A percentile compares a stretch with the other conserved stretches of the same genome.
phyloP scores from a whole-genome alignment of 2,113 vertebrate genomes.

The Gobiocypris rarus region DNA sequence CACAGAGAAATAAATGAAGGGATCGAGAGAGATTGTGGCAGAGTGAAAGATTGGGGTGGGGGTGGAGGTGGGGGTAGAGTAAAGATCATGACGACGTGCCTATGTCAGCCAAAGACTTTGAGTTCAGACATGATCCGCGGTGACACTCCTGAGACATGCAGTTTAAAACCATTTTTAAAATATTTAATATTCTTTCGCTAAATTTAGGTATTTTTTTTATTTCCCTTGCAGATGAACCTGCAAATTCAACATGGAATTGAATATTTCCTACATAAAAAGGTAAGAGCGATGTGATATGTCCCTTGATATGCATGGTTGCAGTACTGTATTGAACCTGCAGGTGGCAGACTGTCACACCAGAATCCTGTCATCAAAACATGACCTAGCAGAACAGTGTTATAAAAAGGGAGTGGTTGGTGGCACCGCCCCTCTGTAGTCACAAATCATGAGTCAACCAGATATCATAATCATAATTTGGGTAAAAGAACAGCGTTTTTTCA shows the following conservation, averaged over 20 bases:
- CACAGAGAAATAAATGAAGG: constrained; percentile 23
- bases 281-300: not conserved
- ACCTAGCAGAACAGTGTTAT: constrained; percentile 48
- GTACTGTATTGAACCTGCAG: constrained; percentile 67
- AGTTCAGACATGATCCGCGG: not conserved
- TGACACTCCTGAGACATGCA: not conserved
- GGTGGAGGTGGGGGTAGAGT: not conserved
- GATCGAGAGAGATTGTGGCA: constrained; percentile 13
- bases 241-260: not conserved
- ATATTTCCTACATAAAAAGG: not conserved
- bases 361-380: constrained; percentile 45
- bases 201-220: constrained; percentile 3
- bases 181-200: not conserved
- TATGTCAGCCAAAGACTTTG: not conserved
- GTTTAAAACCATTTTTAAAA: no score
- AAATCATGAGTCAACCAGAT: constrained; percentile 51
- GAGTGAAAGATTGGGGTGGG: not conserved
- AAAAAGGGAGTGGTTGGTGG: constrained; percentile 51
- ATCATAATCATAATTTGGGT: constrained; percentile 36
- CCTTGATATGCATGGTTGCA: constrained; percentile 6
- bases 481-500: not conserved
- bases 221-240: not conserved
- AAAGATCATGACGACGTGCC: not conserved
- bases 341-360: constrained; percentile 65
- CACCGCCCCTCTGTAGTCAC: constrained; percentile 40